phyloP scores from a whole-genome alignment of 2,113 vertebrate species.

The Oreochromis aureus region DNA sequence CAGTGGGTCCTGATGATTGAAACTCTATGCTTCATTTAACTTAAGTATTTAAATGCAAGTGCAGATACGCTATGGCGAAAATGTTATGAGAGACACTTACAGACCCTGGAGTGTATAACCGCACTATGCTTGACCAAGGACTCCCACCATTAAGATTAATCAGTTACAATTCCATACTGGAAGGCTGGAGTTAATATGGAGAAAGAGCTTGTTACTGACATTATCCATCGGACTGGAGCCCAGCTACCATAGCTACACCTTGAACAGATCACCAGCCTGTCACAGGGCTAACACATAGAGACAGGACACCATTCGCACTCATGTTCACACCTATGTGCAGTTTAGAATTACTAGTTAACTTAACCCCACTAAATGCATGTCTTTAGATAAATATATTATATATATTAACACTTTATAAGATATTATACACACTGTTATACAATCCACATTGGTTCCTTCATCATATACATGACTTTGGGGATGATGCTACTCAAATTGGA shows the following conservation, averaged over 20 bases:
- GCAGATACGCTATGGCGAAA: background rate
- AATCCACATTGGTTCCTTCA: background rate
- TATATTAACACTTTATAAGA: background rate
- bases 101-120: background rate
- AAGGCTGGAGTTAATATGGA: background rate
- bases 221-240: background rate
- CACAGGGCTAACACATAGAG: background rate
- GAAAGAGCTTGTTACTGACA: background rate
- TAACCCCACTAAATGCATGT: background rate
- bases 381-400: background rate
- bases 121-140: background rate
- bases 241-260: background rate
- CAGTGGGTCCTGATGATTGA: background rate
- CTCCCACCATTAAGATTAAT: background rate
- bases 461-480: background rate
- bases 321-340: background rate
- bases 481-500: background rate
- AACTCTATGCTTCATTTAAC: constrained; percentile 26
- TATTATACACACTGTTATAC: background rate
- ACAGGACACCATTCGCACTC: background rate
- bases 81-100: background rate
- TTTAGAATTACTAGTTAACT: background rate
- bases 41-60: constrained; percentile 16
- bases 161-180: background rate
- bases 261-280: background rate